Percentiles rank a stretch among this genome's conserved stretches.
phyloP scores from a whole-genome alignment of 1,140 invertebrate genomes.

The Atopsyche davidsoni region DNA sequence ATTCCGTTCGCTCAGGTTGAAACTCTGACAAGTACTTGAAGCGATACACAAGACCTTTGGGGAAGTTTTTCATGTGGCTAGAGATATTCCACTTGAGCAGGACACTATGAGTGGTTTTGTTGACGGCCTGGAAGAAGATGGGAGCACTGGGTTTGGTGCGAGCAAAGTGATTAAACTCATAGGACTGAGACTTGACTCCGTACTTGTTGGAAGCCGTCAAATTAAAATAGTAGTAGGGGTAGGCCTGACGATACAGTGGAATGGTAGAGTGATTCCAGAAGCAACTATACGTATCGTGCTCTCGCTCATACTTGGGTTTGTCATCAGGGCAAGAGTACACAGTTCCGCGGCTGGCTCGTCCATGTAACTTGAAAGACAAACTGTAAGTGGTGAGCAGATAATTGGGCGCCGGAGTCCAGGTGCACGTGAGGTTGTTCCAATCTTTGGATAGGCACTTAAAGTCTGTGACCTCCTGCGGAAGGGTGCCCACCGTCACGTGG shows the following conservation, averaged over 20 bases:
- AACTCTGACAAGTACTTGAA: conserved; percentile 59
- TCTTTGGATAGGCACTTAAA: conserved; percentile 62
- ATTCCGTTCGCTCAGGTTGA: conserved; percentile 49
- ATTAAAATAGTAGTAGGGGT: conserved; percentile 51
- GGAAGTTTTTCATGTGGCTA: conserved; percentile 52
- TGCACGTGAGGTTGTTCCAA: conserved; percentile 59
- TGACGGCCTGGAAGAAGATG: conserved; percentile 47
- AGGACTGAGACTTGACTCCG: conserved; percentile 41
- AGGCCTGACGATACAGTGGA: conserved; percentile 56
- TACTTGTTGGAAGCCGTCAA: conserved; percentile 52
- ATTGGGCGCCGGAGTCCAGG: conserved; percentile 52
- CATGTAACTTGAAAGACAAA: conserved; percentile 47
- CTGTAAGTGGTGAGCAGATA: conserved; percentile 51
- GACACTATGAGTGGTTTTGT: conserved; percentile 52
- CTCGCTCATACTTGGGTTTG: conserved; percentile 17
- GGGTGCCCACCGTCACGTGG: conserved; percentile 37
- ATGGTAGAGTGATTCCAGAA: conserved; percentile 51
- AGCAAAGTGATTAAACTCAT: conserved; percentile 56
- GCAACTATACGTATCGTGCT: conserved; percentile 37
- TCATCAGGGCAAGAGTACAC: conserved; percentile 14
- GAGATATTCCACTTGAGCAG: conserved; percentile 54
- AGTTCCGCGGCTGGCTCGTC: conserved; percentile 20
- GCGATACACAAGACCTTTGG: conserved; percentile 52
- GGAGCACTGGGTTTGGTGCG: conserved; percentile 56
- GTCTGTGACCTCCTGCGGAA: conserved; percentile 51